Evolutionary conservation across 2,113 vertebrate species (phyloP).

Genomic region (Cololabis saira): DNA sequence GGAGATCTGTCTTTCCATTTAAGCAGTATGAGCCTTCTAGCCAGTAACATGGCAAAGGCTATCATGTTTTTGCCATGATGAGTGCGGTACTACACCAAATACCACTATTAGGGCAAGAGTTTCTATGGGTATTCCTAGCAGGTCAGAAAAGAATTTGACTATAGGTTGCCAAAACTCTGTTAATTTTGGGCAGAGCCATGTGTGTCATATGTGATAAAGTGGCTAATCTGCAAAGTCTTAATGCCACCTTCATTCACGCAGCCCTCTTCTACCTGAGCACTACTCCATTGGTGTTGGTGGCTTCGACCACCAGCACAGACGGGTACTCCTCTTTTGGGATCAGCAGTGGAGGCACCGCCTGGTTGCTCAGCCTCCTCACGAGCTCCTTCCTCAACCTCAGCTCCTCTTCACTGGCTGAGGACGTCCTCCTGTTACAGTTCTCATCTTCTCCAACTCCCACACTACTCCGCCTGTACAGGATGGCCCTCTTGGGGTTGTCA

Average conservation of each 20-base stretch:
- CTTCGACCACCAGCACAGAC: slow-evolving; percentile 91
- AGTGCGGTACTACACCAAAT: too few relatives aligned
- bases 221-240: not conserved
- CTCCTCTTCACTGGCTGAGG: slow-evolving; percentile 52
- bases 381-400: slow-evolving; percentile 54
- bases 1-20: too few relatives aligned
- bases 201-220: too few relatives aligned
- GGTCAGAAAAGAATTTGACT: too few relatives aligned
- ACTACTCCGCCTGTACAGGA: slow-evolving; percentile 84
- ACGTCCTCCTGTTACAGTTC: slow-evolving; percentile 72
- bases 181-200: too few relatives aligned
- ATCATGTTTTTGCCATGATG: too few relatives aligned
- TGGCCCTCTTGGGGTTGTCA: slow-evolving; percentile 90
- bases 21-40: too few relatives aligned
- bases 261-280: slow-evolving; percentile 84
- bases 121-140: too few relatives aligned
- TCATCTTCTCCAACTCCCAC: slow-evolving; percentile 67
- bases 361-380: slow-evolving; percentile 57
- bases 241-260: not conserved
- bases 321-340: slow-evolving; percentile 91
- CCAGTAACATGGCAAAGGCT: too few relatives aligned
- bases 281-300: slow-evolving; percentile 88
- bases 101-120: too few relatives aligned
- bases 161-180: too few relatives aligned
- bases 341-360: slow-evolving; percentile 83